Evolutionary conservation across 2,797 vertebrate species (phyloP), one percentile per base, ranked within the genome.

Genomic region (Vespertilio murinus): DNA sequence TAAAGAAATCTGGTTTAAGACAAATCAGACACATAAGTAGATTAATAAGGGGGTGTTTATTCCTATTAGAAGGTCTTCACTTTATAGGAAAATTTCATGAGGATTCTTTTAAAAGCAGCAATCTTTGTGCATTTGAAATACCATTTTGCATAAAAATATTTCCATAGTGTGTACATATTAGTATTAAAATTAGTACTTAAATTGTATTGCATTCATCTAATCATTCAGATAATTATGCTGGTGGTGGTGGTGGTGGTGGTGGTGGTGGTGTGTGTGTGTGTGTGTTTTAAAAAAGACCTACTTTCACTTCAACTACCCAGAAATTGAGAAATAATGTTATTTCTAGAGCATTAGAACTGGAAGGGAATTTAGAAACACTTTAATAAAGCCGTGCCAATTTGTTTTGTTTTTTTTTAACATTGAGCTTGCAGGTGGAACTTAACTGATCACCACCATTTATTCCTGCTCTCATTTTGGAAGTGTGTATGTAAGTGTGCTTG

Each of bases 61-160:
- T 92, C 11, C 3, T n/a, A 38, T 47, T 92, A 49, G 12, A 88
- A 87, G 52, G 11, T 64, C 59, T 59, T 85, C 14, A 42, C 13
- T 35, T 85, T 74, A 87, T 9, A 38, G 64, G 49, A 73, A 67
- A 69, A 85, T 80, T 86, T 23, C 18, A 54, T 5, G 59, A 13
- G 5, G 30, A 3, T 88, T 93, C 28, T 70, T 93, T 81, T 91
- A 92, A 86, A 65, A 20, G 35, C 6, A 74, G 18, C 35, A 35
- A 8, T 70, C 59, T 90, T 75, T 83, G 42, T 93, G 38, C 23
- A 47, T 64, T 74, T 81, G 88, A 87, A 88, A 84, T 88, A 42
- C 4, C 33, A 93, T 67, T 95, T 65, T 87, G 42, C 71, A 61
- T 45, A 61, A 83, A 93, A 74, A 14, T 42, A 79, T 85, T 86